Evolutionary conservation across 2,888 invertebrate genomes (phyloP), one percentile per base, ranked within the genome.

Genomic region (Xylophagus ater): DNA sequence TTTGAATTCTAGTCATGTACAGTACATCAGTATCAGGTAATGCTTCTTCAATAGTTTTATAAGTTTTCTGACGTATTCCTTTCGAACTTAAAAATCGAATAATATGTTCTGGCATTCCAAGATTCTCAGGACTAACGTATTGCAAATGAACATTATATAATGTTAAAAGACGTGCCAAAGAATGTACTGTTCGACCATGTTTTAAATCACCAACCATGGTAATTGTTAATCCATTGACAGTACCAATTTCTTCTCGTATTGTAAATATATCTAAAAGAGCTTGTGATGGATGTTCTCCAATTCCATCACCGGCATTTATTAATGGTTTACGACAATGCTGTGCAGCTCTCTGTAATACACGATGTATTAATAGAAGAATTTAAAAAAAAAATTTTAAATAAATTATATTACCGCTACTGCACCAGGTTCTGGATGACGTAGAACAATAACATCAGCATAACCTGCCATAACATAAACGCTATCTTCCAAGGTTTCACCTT

Each of bases 201-300:
- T 92, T 94, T 50, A 99, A 69, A 65, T 99, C 98, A 4, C 98
- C 98, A 14, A 97, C 96, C 81, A 98, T 82, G 1, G 97, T 97
- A 37, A 98, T 92, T 0, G 89, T 94, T 8, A 98, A 71, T 0
- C 92, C 92, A 59, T 98, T 97, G 0, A 98, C 96, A 0, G 97
- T 98, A 50, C 97, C 97, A 45, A 98, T 90, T 70, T 98, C 97
- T 67, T 98, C 94, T 46, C 97, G 75, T 52, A 99, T 98, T 4
- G 98, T 97, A 58, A 96, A 99, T 4, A 97, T 79, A 58, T 99
- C 98, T 8, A 99, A 69, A 10, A 99, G 68, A 0, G 98, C 98
- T 69, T 98, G 98, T 0, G 94, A 94, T 0, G 98, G 98, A 66
- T 96, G 94, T 60, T 96, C 94, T 0, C 94, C 94, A 1, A 88